These are phyloP conservation scores for Archivesica marissinica DNA, from an alignment of 1,140 invertebrate genomes.

Conservation along the genomic window DNA sequence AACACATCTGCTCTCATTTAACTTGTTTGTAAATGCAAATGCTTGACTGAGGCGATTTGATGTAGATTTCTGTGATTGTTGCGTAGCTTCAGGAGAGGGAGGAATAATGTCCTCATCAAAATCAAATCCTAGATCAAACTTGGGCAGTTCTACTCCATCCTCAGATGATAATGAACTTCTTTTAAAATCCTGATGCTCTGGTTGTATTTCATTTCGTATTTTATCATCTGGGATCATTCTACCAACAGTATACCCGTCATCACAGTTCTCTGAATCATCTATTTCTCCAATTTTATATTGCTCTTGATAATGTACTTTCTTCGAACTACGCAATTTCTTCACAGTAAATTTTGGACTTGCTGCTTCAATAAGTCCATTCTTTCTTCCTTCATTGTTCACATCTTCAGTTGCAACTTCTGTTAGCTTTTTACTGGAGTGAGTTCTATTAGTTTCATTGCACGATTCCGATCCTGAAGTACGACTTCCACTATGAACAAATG, in stretches of 20 bases:
- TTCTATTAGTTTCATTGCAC: not conserved
- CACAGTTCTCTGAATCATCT: not conserved
- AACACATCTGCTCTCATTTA: constrained; percentile 4
- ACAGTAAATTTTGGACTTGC: not conserved
- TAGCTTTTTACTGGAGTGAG: too few species aligned
- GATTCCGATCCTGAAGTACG: not conserved
- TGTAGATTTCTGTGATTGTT: constrained; percentile 36
- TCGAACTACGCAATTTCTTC: not conserved
- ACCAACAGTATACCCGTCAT: not conserved
- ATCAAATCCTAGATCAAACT: constrained; percentile 61
- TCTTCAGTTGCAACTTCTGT: too few species aligned
- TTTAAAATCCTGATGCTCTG: constrained; percentile 1
- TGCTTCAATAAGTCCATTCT: not conserved
- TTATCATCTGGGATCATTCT: not conserved
- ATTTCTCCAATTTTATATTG: too few species aligned
- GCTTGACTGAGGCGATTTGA: constrained; percentile 43
- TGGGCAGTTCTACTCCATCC: constrained; percentile 42
- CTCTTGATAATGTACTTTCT: not conserved
- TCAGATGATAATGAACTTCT: constrained; percentile 31
- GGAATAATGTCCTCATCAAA: constrained; percentile 61
- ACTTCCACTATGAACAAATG: constrained; percentile 42
- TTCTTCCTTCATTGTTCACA: too few species aligned
- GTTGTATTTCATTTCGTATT: not conserved
- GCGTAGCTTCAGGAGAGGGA: constrained; percentile 42
- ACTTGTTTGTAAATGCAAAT: constrained; percentile 36